These are phyloP conservation scores for Muscicapa comitata DNA, from an alignment of 2,797 vertebrate genomes.

Conservation along the genomic window DNA sequence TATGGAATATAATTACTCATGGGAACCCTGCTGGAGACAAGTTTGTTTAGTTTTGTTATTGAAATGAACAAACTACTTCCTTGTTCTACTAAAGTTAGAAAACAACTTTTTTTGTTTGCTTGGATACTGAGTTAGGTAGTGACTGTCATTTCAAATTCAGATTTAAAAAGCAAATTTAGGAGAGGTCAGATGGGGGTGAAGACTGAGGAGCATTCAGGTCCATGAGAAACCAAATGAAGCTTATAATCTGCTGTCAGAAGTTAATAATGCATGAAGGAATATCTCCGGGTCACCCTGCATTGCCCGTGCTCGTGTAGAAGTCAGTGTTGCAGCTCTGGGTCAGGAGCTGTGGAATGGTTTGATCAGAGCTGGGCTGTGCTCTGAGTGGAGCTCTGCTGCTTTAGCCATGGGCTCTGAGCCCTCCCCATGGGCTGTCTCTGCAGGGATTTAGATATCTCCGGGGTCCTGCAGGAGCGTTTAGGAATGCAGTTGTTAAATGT, in stretches of 20 bases:
- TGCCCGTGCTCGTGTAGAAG: rapidly evolving
- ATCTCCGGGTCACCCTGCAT: background rate
- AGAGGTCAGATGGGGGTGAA: background rate
- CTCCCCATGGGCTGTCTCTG: background rate
- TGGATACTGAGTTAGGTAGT: background rate
- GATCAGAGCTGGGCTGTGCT: background rate
- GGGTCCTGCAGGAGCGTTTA: background rate
- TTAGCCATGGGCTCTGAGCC: background rate
- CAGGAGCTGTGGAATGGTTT: background rate
- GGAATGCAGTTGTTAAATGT: too few species aligned
- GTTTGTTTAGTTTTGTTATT: background rate
- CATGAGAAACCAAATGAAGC: background rate
- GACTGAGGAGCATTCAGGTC: background rate
- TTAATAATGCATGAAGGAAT: background rate
- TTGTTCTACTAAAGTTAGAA: background rate
- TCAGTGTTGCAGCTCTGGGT: background rate
- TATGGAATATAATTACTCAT: background rate
- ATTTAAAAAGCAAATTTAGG: background rate
- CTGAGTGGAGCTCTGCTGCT: background rate
- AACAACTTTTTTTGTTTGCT: background rate
- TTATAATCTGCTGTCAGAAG: background rate
- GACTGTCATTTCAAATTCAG: background rate
- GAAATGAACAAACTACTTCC: background rate
- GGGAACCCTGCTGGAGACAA: background rate
- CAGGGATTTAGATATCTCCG: background rate